Conservation (phyloP, 2,888 invertebrate species). For the Dione vanillae region DNA sequence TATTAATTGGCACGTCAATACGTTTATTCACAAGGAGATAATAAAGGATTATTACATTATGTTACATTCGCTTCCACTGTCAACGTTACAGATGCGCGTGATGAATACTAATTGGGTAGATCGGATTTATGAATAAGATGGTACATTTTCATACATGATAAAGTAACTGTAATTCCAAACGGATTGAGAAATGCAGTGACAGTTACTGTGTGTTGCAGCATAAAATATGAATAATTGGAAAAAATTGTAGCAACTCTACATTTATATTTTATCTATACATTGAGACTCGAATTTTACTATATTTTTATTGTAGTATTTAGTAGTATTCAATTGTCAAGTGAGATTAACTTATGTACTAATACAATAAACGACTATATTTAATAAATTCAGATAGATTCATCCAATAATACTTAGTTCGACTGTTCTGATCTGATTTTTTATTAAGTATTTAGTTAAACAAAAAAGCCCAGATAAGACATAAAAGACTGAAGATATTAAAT, state of each 20-base stretch:
- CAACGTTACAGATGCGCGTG: constrained; percentile 8
- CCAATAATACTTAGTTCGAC: too few species aligned
- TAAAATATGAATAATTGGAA: neutral
- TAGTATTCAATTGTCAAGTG: too few species aligned
- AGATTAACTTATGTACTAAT: too few species aligned
- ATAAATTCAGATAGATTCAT: too few species aligned
- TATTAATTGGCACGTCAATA: constrained; percentile 28
- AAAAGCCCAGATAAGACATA: too few species aligned
- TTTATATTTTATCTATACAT: too few species aligned
- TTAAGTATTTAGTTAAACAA: too few species aligned
- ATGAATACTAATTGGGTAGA: constrained; percentile 29
- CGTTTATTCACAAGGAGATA: constrained; percentile 28
- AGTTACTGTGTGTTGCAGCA: neutral
- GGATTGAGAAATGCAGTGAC: neutral
- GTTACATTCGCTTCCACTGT: constrained; percentile 23
- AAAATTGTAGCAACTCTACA: neutral
- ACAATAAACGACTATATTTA: too few species aligned
- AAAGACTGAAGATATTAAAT: too few species aligned
- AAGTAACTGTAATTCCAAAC: neutral
- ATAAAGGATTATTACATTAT: constrained; percentile 32
- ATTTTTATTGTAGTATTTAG: too few species aligned
- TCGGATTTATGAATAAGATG: neutral
- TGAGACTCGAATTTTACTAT: too few species aligned
- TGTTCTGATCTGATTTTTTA: too few species aligned
- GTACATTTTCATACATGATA: neutral